Evolutionary conservation across 92 coral and sea anemone genomes (phyloP), one percentile per base, ranked within the genome.

Genomic region (Plumapathes pennacea): DNA sequence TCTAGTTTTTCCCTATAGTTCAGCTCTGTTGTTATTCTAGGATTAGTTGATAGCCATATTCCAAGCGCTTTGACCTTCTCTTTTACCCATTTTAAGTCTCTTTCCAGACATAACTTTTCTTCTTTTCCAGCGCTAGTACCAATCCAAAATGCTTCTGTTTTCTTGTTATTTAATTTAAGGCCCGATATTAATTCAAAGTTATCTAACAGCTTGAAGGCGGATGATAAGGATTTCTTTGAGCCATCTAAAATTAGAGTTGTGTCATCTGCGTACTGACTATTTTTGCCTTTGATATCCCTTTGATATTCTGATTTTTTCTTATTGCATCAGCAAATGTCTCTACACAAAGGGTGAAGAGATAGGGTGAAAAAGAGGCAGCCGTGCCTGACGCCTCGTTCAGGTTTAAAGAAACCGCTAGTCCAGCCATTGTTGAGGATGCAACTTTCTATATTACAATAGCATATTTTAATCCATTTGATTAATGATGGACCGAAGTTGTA

Each of bases 301-400:
- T 17, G 20, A 50, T 62, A 32, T 62, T 32, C 24, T 62, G 39
- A 23, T 59, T 24, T 45, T 33, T 15, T 34, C 63, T 33, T 30
- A 56, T 32, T 37, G 39, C 43, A 56, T 57, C 19, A 23, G 67
- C 53, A 25, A 59, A 38, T 23, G 41, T 32, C 47, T 47, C 69
- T 2, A 42, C 66, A 6, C 49, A 22, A 61, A 24, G 58, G 30
- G 48, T 12, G 59, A n/a, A n/a, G n/a, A n/a, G n/a, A n/a, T n/a
- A n/a, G n/a, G n/a, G n/a, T 27, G 31, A 46, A 47, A 19, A 47
- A 33, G 33, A 26, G 44, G 30, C 59, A 62, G n/a, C 70, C 46
- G 32, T 62, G 70, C 32, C 70, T 62, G 44, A 62, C 44, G 15
- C 70, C 58, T 46, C 58, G 45, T 62, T 46, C 17, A 14, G 40